Evolutionary conservation across 2,888 invertebrate genomes (phyloP).

Genomic region (Miltochrista miniata): DNA sequence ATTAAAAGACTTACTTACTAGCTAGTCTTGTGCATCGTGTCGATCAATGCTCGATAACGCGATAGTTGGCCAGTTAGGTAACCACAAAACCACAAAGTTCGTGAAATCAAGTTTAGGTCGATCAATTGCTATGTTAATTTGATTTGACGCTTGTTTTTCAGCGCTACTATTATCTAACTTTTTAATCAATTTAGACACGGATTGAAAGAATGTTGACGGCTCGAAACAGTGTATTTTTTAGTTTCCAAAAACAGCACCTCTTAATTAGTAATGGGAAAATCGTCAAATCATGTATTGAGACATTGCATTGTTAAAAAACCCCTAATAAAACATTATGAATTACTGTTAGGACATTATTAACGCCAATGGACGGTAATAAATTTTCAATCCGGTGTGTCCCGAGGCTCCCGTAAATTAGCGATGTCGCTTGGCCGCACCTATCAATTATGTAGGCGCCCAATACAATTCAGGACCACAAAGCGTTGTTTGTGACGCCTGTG

Average conservation of each 20-base stretch:
- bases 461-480: constrained; percentile 50
- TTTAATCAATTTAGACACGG: too few species aligned
- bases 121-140: too few species aligned
- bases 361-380: constrained; percentile 59
- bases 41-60: too few species aligned
- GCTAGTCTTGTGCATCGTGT: too few species aligned
- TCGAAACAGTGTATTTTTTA: not conserved
- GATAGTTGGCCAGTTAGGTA: too few species aligned
- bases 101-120: not conserved
- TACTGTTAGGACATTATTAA: constrained; percentile 49
- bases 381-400: constrained; percentile 53
- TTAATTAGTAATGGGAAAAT: constrained; percentile 4
- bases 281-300: constrained; percentile 8
- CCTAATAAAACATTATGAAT: constrained; percentile 42
- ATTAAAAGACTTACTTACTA: too few species aligned
- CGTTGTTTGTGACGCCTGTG: constrained; percentile 52
- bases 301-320: constrained; percentile 13
- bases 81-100: not conserved
- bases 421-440: constrained; percentile 54
- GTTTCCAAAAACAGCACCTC: not conserved
- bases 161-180: not conserved
- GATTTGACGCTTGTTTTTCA: too few species aligned
- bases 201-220: not conserved
- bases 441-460: constrained; percentile 65
- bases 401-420: constrained; percentile 60